Evolutionary conservation across 2,113 vertebrate species (phyloP), one percentile per base, ranked within the genome.

Genomic region (Mustela lutreola): DNA sequence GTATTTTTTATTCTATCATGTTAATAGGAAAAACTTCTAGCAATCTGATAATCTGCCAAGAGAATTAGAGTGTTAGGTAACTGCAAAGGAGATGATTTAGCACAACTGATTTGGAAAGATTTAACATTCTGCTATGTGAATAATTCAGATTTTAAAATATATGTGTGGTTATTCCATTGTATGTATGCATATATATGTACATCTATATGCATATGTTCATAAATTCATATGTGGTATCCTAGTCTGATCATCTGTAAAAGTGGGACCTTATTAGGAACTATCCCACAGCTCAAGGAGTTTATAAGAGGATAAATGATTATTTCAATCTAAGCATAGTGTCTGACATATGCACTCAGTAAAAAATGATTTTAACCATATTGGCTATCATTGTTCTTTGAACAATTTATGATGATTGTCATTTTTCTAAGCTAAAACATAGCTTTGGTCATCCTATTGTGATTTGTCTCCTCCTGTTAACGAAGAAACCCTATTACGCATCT

Each of bases 61-160:
- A 70, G 48, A 75, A 82, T 65, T 91, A 82, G 58, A 95, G 42
- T 78, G 2, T 70, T 83, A 88, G 11, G 26, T 6, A 67, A 36
- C 9, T 73, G 24, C 42, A 36, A 39, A 48, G 33, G 11, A 80
- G 5, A 70, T 58, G n/a, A 58, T 90, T 86, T 79, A 80, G 33
- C 1, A 21, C 42, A 56, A 91, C 22, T 15, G 45, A 86, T 63
- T 63, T 90, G 56, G 31, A 87, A 80, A 75, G 21, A 36, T 63
- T 85, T 86, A 71, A 87, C n/a, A 78, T n/a, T 63, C 26, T 82
- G 6, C 28, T 71, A 81, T 31, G 31, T 39, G 31, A 73, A 63
- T 79, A 92, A 80, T 28, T 67, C 67, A 79, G 19, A 95, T 67
- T 92, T 89, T 33, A 90, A 94, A 97, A 67, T 87, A 82, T 1